These are phyloP conservation scores for Drosophila aff. DNA, from an alignment of 1,140 invertebrate species.

Conservation along the genomic window DNA sequence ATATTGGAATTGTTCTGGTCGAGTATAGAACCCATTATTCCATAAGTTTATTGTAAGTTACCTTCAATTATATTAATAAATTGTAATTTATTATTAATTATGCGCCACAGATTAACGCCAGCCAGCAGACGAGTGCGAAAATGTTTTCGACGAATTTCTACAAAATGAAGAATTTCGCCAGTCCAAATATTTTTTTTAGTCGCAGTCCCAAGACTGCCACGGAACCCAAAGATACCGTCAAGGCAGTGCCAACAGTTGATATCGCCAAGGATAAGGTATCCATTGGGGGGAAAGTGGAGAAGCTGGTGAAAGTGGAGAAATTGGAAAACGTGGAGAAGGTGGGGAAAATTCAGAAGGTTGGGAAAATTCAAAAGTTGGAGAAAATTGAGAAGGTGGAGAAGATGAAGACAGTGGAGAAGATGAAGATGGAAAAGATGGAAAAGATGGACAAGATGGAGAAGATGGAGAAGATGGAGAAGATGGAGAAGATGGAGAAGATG, in stretches of 20 bases:
- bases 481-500: neutral
- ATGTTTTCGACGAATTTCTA: slow-evolving; percentile 65
- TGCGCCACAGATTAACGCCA: neutral
- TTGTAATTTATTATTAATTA: neutral
- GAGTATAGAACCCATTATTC: slow-evolving; percentile 10
- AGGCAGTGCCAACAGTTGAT: neutral
- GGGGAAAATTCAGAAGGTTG: too few species aligned
- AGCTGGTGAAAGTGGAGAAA: neutral
- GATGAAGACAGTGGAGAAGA: neutral
- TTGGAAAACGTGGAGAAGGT: neutral
- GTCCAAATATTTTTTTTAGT: slow-evolving; percentile 28
- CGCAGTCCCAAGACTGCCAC: neutral
- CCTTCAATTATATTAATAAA: neutral
- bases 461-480: neutral
- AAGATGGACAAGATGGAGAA: neutral
- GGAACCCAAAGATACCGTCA: neutral
- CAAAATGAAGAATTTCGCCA: slow-evolving; percentile 69
- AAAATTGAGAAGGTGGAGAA: neutral
- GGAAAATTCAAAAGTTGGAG: too few species aligned
- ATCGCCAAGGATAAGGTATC: neutral
- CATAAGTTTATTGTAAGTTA: slow-evolving; percentile 6
- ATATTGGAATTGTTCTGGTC: slow-evolving; percentile 8
- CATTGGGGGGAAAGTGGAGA: neutral
- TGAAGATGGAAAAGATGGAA: neutral
- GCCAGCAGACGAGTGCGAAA: slow-evolving; percentile 4